A percentile compares a stretch with the other conserved stretches of the same genome.
phyloP scores from a whole-genome alignment of 1,140 invertebrate genomes.

The Lasioglossum albipes region DNA sequence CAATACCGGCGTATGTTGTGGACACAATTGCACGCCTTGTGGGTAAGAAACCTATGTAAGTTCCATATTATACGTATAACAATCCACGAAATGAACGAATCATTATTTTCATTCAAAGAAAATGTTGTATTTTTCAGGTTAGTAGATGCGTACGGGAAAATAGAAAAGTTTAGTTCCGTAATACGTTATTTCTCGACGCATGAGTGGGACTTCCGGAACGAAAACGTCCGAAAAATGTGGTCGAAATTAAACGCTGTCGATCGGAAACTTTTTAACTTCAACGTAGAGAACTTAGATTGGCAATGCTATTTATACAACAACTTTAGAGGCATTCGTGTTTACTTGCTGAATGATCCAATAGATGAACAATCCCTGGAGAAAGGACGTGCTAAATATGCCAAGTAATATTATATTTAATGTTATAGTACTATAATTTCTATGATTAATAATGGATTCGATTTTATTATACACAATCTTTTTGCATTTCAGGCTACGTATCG shows the following conservation, averaged over 20 bases:
- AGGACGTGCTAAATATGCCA: too few species aligned
- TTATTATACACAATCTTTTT: too few species aligned
- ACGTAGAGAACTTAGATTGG: slow-evolving; percentile 78
- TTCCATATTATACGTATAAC: too few species aligned
- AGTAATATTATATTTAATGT: too few species aligned
- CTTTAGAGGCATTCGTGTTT: slow-evolving; percentile 76
- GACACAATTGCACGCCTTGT: slow-evolving; percentile 67
- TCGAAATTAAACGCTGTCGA: slow-evolving; percentile 78
- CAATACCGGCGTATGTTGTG: slow-evolving; percentile 73
- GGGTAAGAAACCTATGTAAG: slow-evolving; percentile 76
- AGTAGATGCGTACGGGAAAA: slow-evolving; percentile 80
- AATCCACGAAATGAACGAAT: neutral
- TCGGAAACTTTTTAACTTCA: slow-evolving; percentile 77
- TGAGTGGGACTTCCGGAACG: slow-evolving; percentile 83
- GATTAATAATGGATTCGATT: too few species aligned
- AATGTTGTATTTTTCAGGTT: slow-evolving; percentile 74
- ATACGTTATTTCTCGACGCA: slow-evolving; percentile 83
- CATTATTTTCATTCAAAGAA: neutral
- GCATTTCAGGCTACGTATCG: too few species aligned
- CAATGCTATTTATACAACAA: slow-evolving; percentile 73
- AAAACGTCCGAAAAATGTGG: slow-evolving; percentile 80
- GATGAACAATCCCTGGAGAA: too few species aligned
- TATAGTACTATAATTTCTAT: too few species aligned
- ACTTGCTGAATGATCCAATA: slow-evolving; percentile 78
- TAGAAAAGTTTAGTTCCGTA: slow-evolving; percentile 81